Percentiles rank a stretch among this genome's conserved stretches.
These are phyloP conservation scores for Phymanthus crucifer DNA, from an alignment of 92 coral and sea anemone species.

Conservation along the genomic window DNA sequence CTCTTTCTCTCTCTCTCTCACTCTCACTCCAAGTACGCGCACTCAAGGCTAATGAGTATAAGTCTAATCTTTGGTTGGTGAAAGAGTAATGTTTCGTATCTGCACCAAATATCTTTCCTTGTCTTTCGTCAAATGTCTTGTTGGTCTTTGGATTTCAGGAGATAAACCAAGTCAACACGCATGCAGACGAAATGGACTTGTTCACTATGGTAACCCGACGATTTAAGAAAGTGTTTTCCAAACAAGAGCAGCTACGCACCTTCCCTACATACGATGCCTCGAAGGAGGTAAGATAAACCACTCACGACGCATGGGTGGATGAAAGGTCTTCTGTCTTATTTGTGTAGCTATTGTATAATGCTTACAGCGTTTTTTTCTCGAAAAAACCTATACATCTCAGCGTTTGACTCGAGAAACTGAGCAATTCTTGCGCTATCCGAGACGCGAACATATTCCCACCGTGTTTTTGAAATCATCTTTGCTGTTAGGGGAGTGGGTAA, in stretches of 20 bases:
- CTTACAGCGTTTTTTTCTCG: not conserved
- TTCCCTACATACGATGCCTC: conserved; percentile 89
- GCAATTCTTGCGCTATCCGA: too few relatives aligned
- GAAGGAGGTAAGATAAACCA: conserved; percentile 64
- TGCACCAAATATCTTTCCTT: too few relatives aligned
- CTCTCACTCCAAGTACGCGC: too few relatives aligned
- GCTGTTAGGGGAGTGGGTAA: too few relatives aligned
- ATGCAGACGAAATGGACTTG: conserved; percentile 97
- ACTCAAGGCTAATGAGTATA: too few relatives aligned
- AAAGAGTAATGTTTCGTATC: too few relatives aligned
- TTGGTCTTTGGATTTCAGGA: conserved; percentile 54
- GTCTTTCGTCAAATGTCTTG: not conserved
- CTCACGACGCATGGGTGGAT: not conserved
- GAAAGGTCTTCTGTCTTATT: not conserved
- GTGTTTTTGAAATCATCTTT: too few relatives aligned
- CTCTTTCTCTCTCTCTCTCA: too few relatives aligned
- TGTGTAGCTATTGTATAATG: not conserved
- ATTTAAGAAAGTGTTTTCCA: conserved; percentile 88
- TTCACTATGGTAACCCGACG: conserved; percentile 93
- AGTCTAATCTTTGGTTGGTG: too few relatives aligned
- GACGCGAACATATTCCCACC: too few relatives aligned
- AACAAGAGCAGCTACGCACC: conserved; percentile 92
- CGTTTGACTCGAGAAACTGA: too few relatives aligned
- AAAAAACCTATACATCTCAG: too few relatives aligned
- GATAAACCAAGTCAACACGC: conserved; percentile 91